A percentile compares a stretch with the other conserved stretches of the same genome.
These are phyloP conservation scores for Nylanderia fulva DNA, from an alignment of 1,140 invertebrate species.

Conservation along the genomic window DNA sequence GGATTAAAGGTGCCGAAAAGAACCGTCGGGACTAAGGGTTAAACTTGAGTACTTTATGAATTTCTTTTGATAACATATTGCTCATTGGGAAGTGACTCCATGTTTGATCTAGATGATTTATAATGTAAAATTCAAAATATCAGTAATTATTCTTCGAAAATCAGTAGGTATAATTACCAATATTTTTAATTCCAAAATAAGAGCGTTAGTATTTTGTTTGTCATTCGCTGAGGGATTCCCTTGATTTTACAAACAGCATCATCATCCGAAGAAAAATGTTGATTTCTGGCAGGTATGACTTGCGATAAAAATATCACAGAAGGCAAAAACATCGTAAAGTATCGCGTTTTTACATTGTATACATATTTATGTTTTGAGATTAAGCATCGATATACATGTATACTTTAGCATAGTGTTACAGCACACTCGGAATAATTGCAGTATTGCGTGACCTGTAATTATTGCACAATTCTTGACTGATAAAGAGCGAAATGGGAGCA, in stretches of 20 bases:
- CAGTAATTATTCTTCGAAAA: too few species aligned
- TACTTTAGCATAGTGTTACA: background rate
- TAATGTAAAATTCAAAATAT: too few species aligned
- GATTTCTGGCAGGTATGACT: background rate
- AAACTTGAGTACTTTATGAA: too few species aligned
- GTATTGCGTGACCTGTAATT: background rate
- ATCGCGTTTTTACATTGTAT: background rate
- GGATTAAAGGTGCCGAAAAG: too few species aligned
- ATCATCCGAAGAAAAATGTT: background rate
- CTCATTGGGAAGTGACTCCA: too few species aligned
- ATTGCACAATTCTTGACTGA: slow-evolving; percentile 9
- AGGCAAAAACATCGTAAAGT: background rate
- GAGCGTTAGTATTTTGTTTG: too few species aligned
- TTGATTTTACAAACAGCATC: background rate
- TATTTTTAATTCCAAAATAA: too few species aligned
- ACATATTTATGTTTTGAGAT: background rate
- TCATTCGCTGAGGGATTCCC: too few species aligned
- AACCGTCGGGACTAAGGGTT: too few species aligned
- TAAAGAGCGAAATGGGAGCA: background rate
- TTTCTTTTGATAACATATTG: too few species aligned
- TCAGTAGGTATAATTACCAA: too few species aligned
- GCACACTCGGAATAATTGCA: slow-evolving; percentile 13
- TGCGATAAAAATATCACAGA: slow-evolving; percentile 1
- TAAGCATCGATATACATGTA: background rate
- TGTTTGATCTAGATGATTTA: too few species aligned